Conservation (phyloP, 2,113 vertebrate genomes). For the Chelonoidis abingdonii region DNA sequence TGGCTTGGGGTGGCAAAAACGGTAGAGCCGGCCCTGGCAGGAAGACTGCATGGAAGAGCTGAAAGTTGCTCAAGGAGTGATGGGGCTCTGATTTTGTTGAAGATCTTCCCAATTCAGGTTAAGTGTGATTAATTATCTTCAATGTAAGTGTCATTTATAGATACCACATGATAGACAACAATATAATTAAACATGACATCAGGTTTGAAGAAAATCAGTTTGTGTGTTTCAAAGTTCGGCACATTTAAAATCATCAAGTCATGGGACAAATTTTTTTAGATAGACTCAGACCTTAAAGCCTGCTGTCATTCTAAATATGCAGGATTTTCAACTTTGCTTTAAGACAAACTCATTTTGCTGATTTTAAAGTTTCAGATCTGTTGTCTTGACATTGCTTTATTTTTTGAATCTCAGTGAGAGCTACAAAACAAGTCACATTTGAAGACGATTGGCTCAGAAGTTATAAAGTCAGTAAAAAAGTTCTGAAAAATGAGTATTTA, state of each 20-base stretch:
- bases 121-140: not conserved
- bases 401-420: not conserved
- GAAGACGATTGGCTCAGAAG: not conserved
- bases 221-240: not conserved
- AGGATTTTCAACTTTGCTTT: not conserved
- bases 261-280: not conserved
- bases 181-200: not conserved
- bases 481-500: not conserved
- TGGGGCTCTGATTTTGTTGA: not conserved
- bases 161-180: not conserved
- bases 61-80: not conserved
- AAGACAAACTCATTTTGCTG: not conserved
- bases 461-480: not conserved
- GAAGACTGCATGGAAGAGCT: not conserved
- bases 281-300: not conserved
- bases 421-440: not conserved
- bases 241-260: not conserved
- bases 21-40: too few relatives aligned
- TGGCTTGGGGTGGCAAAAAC: too few relatives aligned
- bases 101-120: not conserved
- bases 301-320: not conserved
- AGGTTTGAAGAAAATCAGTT: not conserved
- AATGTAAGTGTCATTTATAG: not conserved
- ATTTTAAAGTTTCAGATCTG: not conserved
- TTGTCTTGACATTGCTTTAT: not conserved